These are phyloP conservation scores for Hippocampus abdominalis DNA, from an alignment of 2,113 vertebrate species.

Conservation along the genomic window DNA sequence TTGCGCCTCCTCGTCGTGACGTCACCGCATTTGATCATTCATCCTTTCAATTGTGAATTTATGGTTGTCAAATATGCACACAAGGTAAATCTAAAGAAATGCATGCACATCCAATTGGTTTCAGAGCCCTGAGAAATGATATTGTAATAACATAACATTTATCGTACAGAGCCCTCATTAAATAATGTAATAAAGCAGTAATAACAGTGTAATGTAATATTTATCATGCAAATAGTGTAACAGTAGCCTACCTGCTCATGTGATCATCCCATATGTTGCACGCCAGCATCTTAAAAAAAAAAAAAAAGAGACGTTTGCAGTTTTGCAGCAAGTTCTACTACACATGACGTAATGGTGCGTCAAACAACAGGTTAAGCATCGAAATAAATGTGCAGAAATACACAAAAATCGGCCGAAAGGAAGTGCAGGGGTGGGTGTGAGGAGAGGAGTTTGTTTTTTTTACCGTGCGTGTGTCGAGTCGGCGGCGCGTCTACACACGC, in stretches of 20 bases:
- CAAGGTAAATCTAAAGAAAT: neutral
- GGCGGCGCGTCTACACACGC: conserved; percentile 15
- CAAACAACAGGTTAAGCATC: neutral
- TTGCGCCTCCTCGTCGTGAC: neutral
- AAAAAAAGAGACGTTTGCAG: neutral
- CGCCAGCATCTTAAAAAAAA: neutral
- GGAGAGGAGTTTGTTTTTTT: conserved; percentile 10
- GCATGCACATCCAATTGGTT: neutral
- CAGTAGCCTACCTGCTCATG: neutral
- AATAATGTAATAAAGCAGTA: neutral
- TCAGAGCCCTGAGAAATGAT: neutral
- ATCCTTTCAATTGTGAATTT: neutral
- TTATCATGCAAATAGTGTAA: neutral
- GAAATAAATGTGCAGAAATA: neutral
- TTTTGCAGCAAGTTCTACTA: neutral
- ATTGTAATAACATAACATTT: too few species aligned
- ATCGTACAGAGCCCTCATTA: neutral
- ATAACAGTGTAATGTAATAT: neutral
- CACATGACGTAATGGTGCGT: too few species aligned
- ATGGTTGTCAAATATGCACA: neutral
- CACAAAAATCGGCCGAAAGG: neutral
- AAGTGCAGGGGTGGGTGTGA: neutral
- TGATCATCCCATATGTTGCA: neutral
- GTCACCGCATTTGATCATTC: neutral
- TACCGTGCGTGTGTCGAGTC: conserved; percentile 34